Conservation (phyloP, 2,797 vertebrate species). For the Salmo trutta region DNA sequence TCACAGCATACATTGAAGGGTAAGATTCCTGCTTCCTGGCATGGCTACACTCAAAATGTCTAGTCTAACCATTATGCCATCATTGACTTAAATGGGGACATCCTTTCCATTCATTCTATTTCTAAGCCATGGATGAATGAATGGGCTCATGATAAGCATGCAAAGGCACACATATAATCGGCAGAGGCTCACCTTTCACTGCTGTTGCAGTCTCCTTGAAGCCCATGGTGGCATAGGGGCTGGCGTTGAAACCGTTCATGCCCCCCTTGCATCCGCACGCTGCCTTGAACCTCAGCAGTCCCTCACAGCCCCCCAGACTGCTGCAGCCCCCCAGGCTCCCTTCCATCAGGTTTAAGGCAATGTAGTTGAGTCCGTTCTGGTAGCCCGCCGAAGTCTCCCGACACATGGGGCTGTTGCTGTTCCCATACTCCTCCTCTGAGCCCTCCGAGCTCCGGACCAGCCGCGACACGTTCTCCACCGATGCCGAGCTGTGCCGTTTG, state of each 20-base stretch:
- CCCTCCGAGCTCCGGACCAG: conserved; percentile 82
- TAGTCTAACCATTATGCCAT: too few relatives aligned
- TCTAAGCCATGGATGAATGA: conserved; percentile 44
- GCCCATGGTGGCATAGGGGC: conserved; percentile 87
- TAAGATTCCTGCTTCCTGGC: too few relatives aligned
- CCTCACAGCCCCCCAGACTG: conserved; percentile 73
- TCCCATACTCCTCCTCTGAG: conserved; percentile 75
- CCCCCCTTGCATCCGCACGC: conserved; percentile 80
- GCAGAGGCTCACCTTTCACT: conserved; percentile 86
- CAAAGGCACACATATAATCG: conserved; percentile 21
- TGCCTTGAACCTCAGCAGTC: conserved; percentile 76
- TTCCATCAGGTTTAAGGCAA: conserved; percentile 93
- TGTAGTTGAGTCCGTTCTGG: conserved; percentile 98
- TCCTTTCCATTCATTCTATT: too few relatives aligned
- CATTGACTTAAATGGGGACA: too few relatives aligned
- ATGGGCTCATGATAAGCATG: conserved; percentile 34
- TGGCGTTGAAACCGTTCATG: conserved; percentile 81
- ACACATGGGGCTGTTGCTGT: conserved; percentile 85
- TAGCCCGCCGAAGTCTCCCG: conserved; percentile 93
- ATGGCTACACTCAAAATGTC: too few relatives aligned
- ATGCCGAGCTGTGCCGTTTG: conserved; percentile 93
- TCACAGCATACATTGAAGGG: too few relatives aligned
- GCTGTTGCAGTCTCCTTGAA: conserved; percentile 90
- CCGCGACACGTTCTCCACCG: conserved; percentile 94
- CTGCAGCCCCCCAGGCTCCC: conserved; percentile 77